A percentile compares a stretch with the other conserved stretches of the same genome.
phyloP scores from a whole-genome alignment of 2,888 invertebrate species.

The Monopis laevigella region DNA sequence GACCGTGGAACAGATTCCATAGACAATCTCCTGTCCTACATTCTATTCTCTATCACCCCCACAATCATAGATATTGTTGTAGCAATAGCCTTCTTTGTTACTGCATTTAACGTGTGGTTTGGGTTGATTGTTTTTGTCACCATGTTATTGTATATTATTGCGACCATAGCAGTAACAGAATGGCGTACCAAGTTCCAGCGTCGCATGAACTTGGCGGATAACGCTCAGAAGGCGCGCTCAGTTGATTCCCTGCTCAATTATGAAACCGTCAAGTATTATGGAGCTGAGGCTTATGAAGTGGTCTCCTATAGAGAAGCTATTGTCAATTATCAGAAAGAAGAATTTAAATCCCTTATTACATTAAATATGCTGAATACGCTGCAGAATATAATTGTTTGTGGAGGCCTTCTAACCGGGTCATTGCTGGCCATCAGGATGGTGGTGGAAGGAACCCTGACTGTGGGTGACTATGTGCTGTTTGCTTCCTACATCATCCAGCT shows the following conservation, averaged over 20 bases:
- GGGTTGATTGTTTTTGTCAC: slow-evolving; percentile 94
- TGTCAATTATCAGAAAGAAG: slow-evolving; percentile 83
- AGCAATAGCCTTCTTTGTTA: slow-evolving; percentile 89
- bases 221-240: slow-evolving; percentile 88
- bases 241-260: slow-evolving; percentile 97
- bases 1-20: slow-evolving; percentile 97
- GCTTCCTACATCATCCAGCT: slow-evolving; percentile 94
- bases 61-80: slow-evolving; percentile 92
- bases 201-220: slow-evolving; percentile 94
- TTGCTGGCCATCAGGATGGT: slow-evolving; percentile 91
- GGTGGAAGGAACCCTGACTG: slow-evolving; percentile 75
- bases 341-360: slow-evolving; percentile 88
- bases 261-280: slow-evolving; percentile 98
- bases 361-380: slow-evolving; percentile 89
- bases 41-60: slow-evolving; percentile 92
- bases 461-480: slow-evolving; percentile 97
- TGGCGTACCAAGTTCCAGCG: slow-evolving; percentile 97
- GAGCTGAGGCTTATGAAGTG: slow-evolving; percentile 93
- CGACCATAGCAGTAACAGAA: slow-evolving; percentile 92
- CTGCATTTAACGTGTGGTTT: slow-evolving; percentile 92
- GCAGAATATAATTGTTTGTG: slow-evolving; percentile 90
- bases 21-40: slow-evolving; percentile 90
- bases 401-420: slow-evolving; percentile 84
- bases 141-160: slow-evolving; percentile 88
- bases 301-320: slow-evolving; percentile 86